These are phyloP conservation scores for Maconellicoccus hirsutus DNA, from an alignment of 1,140 invertebrate genomes.

Conservation along the genomic window DNA sequence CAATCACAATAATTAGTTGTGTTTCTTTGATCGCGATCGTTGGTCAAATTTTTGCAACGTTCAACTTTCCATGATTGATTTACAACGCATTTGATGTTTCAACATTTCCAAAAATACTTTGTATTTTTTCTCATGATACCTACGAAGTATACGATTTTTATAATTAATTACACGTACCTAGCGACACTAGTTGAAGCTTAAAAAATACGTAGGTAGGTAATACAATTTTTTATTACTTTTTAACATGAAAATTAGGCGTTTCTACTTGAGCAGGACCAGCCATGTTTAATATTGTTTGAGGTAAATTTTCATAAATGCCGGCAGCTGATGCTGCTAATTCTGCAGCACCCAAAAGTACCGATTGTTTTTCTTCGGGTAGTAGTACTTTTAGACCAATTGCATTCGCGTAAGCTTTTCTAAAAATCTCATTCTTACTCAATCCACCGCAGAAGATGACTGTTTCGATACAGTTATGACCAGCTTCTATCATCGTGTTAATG, in stretches of 20 bases:
- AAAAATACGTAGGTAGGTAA: not conserved
- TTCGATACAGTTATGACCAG: slow-evolving; percentile 45
- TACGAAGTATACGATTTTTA: slow-evolving; percentile 34
- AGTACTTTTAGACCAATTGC: slow-evolving; percentile 58
- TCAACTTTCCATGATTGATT: slow-evolving; percentile 46
- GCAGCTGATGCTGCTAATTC: slow-evolving; percentile 68
- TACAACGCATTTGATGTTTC: slow-evolving; percentile 62
- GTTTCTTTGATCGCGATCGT: not conserved
- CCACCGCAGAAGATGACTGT: slow-evolving; percentile 78
- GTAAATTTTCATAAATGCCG: slow-evolving; percentile 44
- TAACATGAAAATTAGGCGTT: slow-evolving; percentile 38
- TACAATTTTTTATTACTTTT: not conserved
- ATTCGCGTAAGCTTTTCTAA: slow-evolving; percentile 75
- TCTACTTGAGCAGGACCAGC: slow-evolving; percentile 55
- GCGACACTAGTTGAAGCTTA: not conserved
- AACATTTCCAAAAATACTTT: slow-evolving; percentile 69
- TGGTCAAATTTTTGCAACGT: no score
- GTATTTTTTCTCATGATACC: slow-evolving; percentile 70
- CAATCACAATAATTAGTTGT: no score
- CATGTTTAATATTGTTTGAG: slow-evolving; percentile 59
- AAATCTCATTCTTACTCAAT: slow-evolving; percentile 70
- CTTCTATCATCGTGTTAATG: slow-evolving; percentile 53
- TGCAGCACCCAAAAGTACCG: slow-evolving; percentile 73
- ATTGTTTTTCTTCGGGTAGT: slow-evolving; percentile 59
- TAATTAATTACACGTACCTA: slow-evolving; percentile 30